These are phyloP conservation scores for Adelphocoris suturalis DNA, from an alignment of 2,888 invertebrate species.

Conservation along the genomic window DNA sequence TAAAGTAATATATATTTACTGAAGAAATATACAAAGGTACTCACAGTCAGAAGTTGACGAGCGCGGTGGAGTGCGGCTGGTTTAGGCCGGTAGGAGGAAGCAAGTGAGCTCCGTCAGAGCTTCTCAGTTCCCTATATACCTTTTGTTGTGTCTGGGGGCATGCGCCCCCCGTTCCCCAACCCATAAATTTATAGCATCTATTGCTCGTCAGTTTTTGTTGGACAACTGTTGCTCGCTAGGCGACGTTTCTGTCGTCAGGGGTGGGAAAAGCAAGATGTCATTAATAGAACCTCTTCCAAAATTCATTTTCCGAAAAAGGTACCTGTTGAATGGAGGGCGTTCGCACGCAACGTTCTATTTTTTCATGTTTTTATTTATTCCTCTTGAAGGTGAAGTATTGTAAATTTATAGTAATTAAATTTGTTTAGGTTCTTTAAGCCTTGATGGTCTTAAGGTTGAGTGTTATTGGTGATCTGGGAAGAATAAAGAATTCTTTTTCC, in stretches of 20 bases:
- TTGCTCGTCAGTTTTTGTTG: slow-evolving; percentile 19
- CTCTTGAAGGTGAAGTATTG: too few species aligned
- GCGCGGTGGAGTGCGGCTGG: slow-evolving; percentile 56
- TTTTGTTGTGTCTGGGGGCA: slow-evolving; percentile 67
- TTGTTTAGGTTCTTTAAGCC: too few species aligned
- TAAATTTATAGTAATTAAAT: too few species aligned
- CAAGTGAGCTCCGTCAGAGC: slow-evolving; percentile 50
- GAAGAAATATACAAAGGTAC: not conserved
- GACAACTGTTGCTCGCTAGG: slow-evolving; percentile 46
- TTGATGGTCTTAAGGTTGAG: too few species aligned
- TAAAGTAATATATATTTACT: too few species aligned
- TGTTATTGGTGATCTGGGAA: too few species aligned
- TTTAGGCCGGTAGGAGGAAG: slow-evolving; percentile 66
- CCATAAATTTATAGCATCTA: slow-evolving; percentile 37
- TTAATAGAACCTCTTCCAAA: too few species aligned
- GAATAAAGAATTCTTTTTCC: too few species aligned
- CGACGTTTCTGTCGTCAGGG: not conserved
- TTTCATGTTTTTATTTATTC: too few species aligned
- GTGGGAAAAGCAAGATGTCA: not conserved
- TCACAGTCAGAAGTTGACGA: slow-evolving; percentile 45
- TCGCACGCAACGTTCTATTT: too few species aligned
- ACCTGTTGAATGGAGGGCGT: too few species aligned
- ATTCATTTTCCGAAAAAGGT: too few species aligned
- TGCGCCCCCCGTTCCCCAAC: slow-evolving; percentile 58
- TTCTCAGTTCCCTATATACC: slow-evolving; percentile 62